phyloP scores from a whole-genome alignment of 2,888 invertebrate genomes.

The Xestia sexstrigata region DNA sequence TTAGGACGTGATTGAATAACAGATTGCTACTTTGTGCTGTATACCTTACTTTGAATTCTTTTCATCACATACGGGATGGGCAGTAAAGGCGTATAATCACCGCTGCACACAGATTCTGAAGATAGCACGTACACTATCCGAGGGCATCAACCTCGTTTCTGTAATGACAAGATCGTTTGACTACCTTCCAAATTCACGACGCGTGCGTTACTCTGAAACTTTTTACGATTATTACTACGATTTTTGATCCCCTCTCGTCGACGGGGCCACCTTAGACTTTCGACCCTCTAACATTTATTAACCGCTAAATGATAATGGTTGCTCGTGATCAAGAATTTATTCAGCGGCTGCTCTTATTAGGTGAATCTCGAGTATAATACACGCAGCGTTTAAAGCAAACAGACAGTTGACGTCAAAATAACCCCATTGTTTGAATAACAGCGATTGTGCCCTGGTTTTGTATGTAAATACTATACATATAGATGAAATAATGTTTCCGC shows the following conservation, averaged over 20 bases:
- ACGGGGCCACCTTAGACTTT: slow-evolving; percentile 81
- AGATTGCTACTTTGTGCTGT: slow-evolving; percentile 60
- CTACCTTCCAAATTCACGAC: slow-evolving; percentile 83
- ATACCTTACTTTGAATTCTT: slow-evolving; percentile 58
- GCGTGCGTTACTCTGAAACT: slow-evolving; percentile 86
- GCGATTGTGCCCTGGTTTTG: slow-evolving; percentile 57
- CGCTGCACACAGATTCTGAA: slow-evolving; percentile 65
- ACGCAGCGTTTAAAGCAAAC: slow-evolving; percentile 58
- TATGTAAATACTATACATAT: slow-evolving; percentile 60
- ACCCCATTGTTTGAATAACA: slow-evolving; percentile 64
- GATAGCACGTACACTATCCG: slow-evolving; percentile 72
- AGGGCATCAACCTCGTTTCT: slow-evolving; percentile 73
- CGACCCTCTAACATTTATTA: slow-evolving; percentile 83
- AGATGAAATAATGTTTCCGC: slow-evolving; percentile 51
- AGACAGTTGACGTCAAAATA: slow-evolving; percentile 66
- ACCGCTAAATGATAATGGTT: slow-evolving; percentile 86
- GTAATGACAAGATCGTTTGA: slow-evolving; percentile 82
- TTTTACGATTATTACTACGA: slow-evolving; percentile 88
- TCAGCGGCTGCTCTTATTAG: slow-evolving; percentile 74
- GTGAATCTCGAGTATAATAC: slow-evolving; percentile 63
- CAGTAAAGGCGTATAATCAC: slow-evolving; percentile 60
- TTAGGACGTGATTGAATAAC: slow-evolving; percentile 67
- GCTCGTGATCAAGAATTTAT: slow-evolving; percentile 83
- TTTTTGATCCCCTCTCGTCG: slow-evolving; percentile 84
- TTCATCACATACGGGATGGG: slow-evolving; percentile 59